phyloP scores from a whole-genome alignment of 2,888 invertebrate species.

The Oxycera nigricornis region DNA sequence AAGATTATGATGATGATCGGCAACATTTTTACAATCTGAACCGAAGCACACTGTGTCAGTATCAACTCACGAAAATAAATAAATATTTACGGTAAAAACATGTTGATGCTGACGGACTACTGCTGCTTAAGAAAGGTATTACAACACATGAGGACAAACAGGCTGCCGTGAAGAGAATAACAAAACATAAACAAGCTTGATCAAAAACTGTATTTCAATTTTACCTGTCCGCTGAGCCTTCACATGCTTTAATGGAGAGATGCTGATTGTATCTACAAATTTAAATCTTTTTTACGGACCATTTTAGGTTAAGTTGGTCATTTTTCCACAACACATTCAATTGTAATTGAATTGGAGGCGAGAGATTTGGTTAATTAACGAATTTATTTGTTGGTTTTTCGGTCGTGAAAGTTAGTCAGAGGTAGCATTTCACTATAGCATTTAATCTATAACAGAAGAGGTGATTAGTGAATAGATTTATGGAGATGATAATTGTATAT shows the following conservation, averaged over 20 bases:
- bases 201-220: conserved; percentile 19
- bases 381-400: too few species aligned
- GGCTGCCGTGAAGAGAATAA: neutral
- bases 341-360: too few species aligned
- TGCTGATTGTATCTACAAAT: conserved; percentile 11
- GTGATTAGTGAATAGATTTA: too few species aligned
- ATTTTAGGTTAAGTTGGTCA: too few species aligned
- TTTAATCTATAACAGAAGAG: too few species aligned
- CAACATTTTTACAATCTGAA: conserved; percentile 16
- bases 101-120: neutral
- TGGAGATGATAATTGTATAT: too few species aligned
- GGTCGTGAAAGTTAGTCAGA: too few species aligned
- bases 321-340: too few species aligned
- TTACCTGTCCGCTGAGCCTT: neutral
- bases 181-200: neutral
- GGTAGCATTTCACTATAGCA: too few species aligned
- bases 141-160: neutral
- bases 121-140: conserved; percentile 15
- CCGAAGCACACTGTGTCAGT: neutral
- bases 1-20: conserved; percentile 26
- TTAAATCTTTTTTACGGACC: too few species aligned
- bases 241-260: neutral
- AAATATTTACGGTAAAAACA: conserved; percentile 35
- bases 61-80: conserved; percentile 9
- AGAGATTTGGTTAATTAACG: too few species aligned